phyloP scores from a whole-genome alignment of 2,797 vertebrate genomes.

The Coracias cyanogaster region DNA sequence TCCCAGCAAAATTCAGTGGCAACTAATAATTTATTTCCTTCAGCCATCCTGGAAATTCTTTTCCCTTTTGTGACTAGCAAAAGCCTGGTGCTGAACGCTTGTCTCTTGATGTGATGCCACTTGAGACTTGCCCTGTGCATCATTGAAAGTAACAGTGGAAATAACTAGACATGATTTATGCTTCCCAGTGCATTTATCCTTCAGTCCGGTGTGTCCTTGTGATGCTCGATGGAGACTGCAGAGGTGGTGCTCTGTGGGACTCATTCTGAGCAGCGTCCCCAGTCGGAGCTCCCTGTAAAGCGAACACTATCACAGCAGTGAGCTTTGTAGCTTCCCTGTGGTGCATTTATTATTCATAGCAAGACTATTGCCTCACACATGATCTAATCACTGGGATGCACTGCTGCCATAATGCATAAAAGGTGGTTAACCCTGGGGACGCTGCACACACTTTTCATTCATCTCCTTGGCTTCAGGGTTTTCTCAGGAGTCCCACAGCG shows the following conservation, averaged over 20 bases:
- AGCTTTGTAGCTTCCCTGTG: not conserved
- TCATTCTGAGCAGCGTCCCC: not conserved
- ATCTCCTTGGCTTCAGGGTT: not conserved
- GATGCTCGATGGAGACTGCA: not conserved
- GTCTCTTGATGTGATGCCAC: not conserved
- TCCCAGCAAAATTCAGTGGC: not conserved
- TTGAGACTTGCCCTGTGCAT: not conserved
- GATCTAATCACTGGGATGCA: not conserved
- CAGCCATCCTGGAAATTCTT: not conserved
- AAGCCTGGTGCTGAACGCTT: fast-evolving
- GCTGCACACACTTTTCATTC: not conserved
- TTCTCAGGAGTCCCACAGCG: not conserved
- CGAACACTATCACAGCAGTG: not conserved
- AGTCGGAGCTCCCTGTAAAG: not conserved
- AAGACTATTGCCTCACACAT: not conserved
- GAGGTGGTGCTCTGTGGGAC: not conserved
- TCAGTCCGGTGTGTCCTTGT: not conserved
- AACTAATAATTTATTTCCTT: not conserved
- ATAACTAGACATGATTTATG: not conserved
- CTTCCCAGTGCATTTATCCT: not conserved
- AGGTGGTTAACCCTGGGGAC: not conserved
- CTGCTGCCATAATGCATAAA: not conserved
- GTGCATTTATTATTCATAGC: not conserved
- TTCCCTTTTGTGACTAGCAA: not conserved
- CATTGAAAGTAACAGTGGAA: not conserved